Conservation (phyloP, 2,113 vertebrate genomes). For the Syngnathoides biaculeatus region DNA sequence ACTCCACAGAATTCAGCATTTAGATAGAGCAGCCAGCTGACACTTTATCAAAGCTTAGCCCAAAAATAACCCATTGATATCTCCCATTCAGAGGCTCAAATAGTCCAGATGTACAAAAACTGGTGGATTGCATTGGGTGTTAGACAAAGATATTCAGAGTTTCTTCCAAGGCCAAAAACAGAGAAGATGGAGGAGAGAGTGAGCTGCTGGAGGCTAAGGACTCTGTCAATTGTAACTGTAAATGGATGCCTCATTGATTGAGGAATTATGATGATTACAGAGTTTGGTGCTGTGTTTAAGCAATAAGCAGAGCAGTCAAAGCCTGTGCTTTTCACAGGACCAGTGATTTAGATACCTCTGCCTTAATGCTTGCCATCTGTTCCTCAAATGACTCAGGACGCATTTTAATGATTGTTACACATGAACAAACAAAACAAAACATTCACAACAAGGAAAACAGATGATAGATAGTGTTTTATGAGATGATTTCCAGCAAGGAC, state of each 20-base stretch:
- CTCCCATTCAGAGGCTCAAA: constrained; percentile 12
- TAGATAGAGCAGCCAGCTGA: constrained; percentile 29
- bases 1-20: constrained; percentile 39
- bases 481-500: constrained; percentile 13
- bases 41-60: constrained; percentile 34
- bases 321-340: constrained; percentile 20
- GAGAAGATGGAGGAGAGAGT: neutral
- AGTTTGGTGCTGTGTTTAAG: constrained; percentile 39
- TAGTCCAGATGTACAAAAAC: constrained; percentile 31
- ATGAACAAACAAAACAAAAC: constrained; percentile 20
- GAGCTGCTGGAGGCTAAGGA: constrained; percentile 22
- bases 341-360: constrained; percentile 35
- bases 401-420: constrained; percentile 29
- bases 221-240: constrained; percentile 35
- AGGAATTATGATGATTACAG: constrained; percentile 47
- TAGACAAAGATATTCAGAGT: constrained; percentile 9
- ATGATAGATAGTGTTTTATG: neutral
- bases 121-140: constrained; percentile 23
- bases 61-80: constrained; percentile 20
- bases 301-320: constrained; percentile 28
- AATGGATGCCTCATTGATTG: constrained; percentile 51
- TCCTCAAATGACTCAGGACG: constrained; percentile 30
- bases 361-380: constrained; percentile 37
- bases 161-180: constrained; percentile 21
- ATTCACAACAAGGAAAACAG: neutral